Percentiles rank a stretch among this genome's conserved stretches.
These are phyloP conservation scores for Acropora yongei DNA, from an alignment of 64 coral and sea anemone species.

Conservation along the genomic window DNA sequence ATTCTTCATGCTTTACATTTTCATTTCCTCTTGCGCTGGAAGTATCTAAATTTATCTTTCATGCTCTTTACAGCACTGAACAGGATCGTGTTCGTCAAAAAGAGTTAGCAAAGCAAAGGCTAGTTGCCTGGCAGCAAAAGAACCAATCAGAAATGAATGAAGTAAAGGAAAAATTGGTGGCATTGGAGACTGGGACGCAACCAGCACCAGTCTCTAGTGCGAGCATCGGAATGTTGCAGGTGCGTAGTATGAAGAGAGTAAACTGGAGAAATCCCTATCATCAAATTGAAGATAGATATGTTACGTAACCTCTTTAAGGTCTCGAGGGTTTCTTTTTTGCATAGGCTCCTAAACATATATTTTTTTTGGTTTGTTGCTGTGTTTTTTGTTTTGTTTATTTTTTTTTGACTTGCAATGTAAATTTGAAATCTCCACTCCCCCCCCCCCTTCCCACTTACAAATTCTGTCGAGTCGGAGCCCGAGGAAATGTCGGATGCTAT, in stretches of 20 bases:
- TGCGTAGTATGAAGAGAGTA: not conserved
- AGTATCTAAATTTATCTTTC: not conserved
- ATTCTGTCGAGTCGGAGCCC: conserved; percentile 58
- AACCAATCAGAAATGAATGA: conserved; percentile 72
- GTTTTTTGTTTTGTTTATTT: too few species aligned
- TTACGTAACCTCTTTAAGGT: too few species aligned
- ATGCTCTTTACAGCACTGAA: conserved; percentile 30
- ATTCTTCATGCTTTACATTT: too few species aligned
- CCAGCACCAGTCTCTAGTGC: conserved; percentile 5
- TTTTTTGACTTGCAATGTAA: too few species aligned
- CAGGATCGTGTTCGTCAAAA: conserved; percentile 83
- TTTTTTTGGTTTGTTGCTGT: too few species aligned
- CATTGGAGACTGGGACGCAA: conserved; percentile 39
- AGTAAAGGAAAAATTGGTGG: conserved; percentile 72
- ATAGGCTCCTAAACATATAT: too few species aligned
- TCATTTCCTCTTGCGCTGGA: too few species aligned
- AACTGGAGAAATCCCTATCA: too few species aligned
- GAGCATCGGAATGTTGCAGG: conserved; percentile 79
- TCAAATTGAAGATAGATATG: too few species aligned
- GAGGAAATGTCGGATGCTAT: conserved; percentile 80
- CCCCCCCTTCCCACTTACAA: too few species aligned
- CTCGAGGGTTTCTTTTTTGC: too few species aligned
- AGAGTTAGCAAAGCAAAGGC: conserved; percentile 74
- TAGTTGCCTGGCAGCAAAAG: conserved; percentile 76
- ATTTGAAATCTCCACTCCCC: too few species aligned